These are phyloP conservation scores for Cantharis flavilabris DNA, from an alignment of 2,888 invertebrate species.

Conservation along the genomic window DNA sequence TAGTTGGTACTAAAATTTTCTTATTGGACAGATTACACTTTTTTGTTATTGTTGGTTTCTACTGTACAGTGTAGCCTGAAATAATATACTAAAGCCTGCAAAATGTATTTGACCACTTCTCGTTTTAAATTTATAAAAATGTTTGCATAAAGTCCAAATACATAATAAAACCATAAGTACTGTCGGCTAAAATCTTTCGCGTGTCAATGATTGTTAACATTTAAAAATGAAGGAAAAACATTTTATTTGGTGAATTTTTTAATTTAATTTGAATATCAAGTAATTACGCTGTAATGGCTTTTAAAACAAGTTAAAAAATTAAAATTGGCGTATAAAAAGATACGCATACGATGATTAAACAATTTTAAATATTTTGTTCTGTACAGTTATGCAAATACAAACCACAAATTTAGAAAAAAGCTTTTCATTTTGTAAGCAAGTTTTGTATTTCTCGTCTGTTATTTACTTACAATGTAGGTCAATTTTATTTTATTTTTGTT, in stretches of 20 bases:
- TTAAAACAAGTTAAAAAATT: not conserved
- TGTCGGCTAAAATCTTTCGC: not conserved
- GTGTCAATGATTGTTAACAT: not conserved
- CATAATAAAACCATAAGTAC: not conserved
- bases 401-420: not conserved
- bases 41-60: no score
- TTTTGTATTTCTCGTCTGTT: not conserved
- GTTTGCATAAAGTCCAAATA: no score
- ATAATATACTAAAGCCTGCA: no score
- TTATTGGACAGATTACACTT: no score
- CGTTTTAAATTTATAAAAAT: no score
- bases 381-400: not conserved
- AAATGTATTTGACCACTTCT: no score
- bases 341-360: not conserved
- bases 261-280: not conserved
- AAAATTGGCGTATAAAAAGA: not conserved
- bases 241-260: not conserved
- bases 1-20: no score
- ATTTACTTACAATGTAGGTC: not conserved
- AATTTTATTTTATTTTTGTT: not conserved
- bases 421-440: not conserved
- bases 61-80: no score
- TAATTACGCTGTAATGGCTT: not conserved
- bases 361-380: not conserved
- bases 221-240: not conserved